Evolutionary conservation across 2,113 vertebrate genomes (phyloP).

Genomic region (Mixornis gularis): DNA sequence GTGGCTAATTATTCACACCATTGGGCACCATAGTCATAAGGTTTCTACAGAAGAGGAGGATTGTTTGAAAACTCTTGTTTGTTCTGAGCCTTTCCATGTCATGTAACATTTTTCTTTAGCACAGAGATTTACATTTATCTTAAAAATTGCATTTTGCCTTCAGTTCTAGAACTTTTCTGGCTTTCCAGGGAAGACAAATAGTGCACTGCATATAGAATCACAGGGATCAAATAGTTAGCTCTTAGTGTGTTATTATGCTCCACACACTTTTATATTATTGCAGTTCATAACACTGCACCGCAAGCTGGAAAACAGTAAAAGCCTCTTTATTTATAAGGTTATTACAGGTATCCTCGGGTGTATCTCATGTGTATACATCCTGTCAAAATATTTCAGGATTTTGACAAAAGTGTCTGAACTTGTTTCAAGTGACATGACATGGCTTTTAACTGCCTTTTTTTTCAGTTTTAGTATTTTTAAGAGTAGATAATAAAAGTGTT

Average conservation of each 20-base stretch:
- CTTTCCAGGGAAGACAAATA: background rate
- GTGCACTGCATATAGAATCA: background rate
- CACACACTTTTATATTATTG: constrained; percentile 6
- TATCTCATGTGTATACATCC: constrained; percentile 20
- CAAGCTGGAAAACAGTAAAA: constrained; percentile 50
- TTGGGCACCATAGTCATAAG: background rate
- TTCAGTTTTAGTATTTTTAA: constrained; percentile 15
- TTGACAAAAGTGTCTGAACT: constrained; percentile 29
- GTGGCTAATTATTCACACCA: background rate
- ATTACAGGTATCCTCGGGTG: constrained; percentile 29
- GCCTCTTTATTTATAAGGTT: constrained; percentile 49
- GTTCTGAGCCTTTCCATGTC: background rate
- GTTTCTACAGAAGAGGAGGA: background rate
- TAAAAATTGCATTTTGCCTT: background rate
- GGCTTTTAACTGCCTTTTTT: constrained; percentile 36
- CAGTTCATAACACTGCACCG: background rate
- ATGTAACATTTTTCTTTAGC: background rate
- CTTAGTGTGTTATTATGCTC: background rate
- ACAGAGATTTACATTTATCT: background rate
- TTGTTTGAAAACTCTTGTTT: background rate
- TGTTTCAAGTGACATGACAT: constrained; percentile 38
- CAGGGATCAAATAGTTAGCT: background rate
- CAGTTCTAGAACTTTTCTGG: background rate
- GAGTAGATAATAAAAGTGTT: background rate
- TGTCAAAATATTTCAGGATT: constrained; percentile 58